phyloP scores from a whole-genome alignment of 2,113 vertebrate genomes.

The Hypanus sabinus region DNA sequence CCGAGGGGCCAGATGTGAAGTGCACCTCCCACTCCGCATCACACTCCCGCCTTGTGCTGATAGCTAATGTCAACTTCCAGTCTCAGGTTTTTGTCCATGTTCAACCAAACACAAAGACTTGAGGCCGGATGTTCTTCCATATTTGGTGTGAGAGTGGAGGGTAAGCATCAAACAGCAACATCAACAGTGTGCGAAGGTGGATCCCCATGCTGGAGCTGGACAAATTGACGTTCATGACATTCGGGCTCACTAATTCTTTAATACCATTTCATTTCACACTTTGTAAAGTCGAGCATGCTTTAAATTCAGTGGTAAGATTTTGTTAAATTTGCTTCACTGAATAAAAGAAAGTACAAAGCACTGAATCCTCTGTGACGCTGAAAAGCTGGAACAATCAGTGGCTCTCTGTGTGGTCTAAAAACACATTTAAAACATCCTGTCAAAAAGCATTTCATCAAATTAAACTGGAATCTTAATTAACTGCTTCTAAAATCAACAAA shows the following conservation, averaged over 20 bases:
- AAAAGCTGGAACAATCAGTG: not conserved
- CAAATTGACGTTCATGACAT: not conserved
- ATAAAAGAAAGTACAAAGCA: not conserved
- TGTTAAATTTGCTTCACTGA: not conserved
- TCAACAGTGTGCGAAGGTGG: not conserved
- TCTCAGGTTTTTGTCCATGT: too few species aligned
- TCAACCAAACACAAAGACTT: too few species aligned
- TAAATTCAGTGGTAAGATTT: not conserved
- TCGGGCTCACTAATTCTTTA: not conserved
- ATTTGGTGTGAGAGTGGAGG: too few species aligned
- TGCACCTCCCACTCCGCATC: too few species aligned
- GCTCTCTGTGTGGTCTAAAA: not conserved
- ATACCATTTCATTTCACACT: not conserved
- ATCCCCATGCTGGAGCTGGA: not conserved
- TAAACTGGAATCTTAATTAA: not conserved
- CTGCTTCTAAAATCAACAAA: not conserved
- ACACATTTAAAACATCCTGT: not conserved
- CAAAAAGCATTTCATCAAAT: not conserved
- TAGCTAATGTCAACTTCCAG: too few species aligned
- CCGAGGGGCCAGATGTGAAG: too few species aligned
- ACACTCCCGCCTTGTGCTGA: too few species aligned
- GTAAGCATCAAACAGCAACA: not conserved
- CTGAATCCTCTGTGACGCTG: not conserved
- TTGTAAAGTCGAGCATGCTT: not conserved
- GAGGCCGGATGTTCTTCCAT: too few species aligned